Evolutionary conservation across 2,797 vertebrate genomes (phyloP), one percentile per base, ranked within the genome.

Genomic region (Tokudaia tokunoshimensis): DNA sequence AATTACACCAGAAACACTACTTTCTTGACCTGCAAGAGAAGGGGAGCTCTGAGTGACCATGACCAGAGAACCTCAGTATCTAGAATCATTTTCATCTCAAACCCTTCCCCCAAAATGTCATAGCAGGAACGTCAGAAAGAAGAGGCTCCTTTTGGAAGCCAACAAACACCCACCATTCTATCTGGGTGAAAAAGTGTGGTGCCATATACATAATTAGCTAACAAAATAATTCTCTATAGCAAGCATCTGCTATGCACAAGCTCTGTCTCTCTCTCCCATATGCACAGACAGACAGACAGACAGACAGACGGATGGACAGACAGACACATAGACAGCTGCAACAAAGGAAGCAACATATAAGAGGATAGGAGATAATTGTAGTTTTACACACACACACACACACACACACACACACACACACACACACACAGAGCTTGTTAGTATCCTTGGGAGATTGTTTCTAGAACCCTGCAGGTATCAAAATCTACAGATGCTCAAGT

Each of bases 281-380:
- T 11, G 65, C 17, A 74, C n/a, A 3, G 19, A 3, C 9, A 57
- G 22, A 55, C 11, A 41, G 13, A 86, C 15, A 41, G 41, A 41
- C 41, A 41, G 41, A 41, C 15, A 1, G 37, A n/a, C n/a, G n/a
- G n/a, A n/a, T n/a, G n/a, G 19, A 3, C 9, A 57, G 22, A 55
- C 11, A 41, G 13, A 86, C 15, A 41, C 2, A 41, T 3, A 41
- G 41, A 41, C 15, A 1, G 37, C 37, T 59, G 31, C 50, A 94
- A 88, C 76, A 94, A 94, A 94, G 65, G 76, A 89, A 61, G 52
- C 63, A 80, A 57, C 34, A 80, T 3, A 12, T 75, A n/a, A 59
- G 37, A 34, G 19, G 31, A 34, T 63, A 29, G 81, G 57, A 70
- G 44, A 47, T 59, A 50, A 41, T 47, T 70, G 85, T 65, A 20